These are phyloP conservation scores for Rousettus leschenaultii DNA, from an alignment of 2,113 vertebrate species.

Conservation along the genomic window DNA sequence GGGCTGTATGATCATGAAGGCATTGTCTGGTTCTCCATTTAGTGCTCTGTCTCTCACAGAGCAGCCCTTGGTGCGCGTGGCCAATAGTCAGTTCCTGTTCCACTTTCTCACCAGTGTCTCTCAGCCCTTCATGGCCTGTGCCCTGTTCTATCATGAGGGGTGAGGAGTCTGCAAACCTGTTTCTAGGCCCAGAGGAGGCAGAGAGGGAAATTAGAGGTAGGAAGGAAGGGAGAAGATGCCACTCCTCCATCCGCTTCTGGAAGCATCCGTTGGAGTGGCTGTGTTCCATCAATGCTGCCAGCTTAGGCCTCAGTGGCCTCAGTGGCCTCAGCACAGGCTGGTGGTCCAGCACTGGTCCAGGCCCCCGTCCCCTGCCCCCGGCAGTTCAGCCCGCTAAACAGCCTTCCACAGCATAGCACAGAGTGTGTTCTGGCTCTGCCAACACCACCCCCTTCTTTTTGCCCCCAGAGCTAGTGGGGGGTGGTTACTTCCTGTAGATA, in stretches of 20 bases:
- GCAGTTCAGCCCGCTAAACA: background rate
- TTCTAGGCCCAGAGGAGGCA: background rate
- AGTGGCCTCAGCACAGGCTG: background rate
- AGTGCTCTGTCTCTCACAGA: background rate
- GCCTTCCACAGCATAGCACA: background rate
- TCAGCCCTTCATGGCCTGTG: background rate
- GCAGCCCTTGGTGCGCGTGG: background rate
- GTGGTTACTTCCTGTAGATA: background rate
- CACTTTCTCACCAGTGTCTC: background rate
- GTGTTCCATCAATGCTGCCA: background rate
- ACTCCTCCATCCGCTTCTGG: background rate
- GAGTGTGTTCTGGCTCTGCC: background rate
- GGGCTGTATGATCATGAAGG: background rate
- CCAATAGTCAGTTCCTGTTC: background rate
- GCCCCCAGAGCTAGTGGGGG: background rate
- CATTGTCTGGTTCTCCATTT: background rate
- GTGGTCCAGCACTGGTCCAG: background rate
- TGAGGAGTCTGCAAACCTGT: background rate
- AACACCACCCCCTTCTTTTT: background rate
- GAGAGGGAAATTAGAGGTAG: background rate
- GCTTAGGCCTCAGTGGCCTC: background rate
- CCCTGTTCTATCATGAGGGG: background rate
- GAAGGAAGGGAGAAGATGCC: background rate
- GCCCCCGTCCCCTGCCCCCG: accelerated
- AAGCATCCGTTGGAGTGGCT: background rate